A percentile compares a stretch with the other conserved stretches of the same genome.
phyloP scores from a whole-genome alignment of 2,888 invertebrate species.

The Bellardia pandia region DNA sequence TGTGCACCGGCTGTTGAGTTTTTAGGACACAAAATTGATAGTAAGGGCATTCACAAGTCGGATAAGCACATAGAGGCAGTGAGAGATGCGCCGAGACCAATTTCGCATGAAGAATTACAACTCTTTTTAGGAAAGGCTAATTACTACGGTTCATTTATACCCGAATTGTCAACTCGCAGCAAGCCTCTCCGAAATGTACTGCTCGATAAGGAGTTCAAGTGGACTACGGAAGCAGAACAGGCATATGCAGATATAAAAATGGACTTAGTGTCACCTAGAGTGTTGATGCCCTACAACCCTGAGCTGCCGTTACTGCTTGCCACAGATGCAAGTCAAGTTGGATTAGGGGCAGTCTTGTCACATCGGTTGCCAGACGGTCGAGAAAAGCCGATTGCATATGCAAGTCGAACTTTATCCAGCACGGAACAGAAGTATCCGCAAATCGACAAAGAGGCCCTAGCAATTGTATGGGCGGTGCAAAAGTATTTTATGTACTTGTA shows the following conservation, averaged over 20 bases:
- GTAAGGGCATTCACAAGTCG: constrained; percentile 29
- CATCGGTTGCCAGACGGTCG: constrained; percentile 28
- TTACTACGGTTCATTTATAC: constrained; percentile 42
- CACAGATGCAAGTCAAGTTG: constrained; percentile 32
- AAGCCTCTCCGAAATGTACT: constrained; percentile 30
- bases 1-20: constrained; percentile 42
- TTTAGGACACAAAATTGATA: constrained; percentile 46
- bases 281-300: constrained; percentile 28
- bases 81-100: constrained; percentile 11
- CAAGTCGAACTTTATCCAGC: background rate
- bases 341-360: constrained; percentile 33
- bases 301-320: constrained; percentile 30
- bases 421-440: constrained; percentile 27
- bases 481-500: constrained; percentile 23
- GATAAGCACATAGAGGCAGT: constrained; percentile 26
- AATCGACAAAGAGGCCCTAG: constrained; percentile 35
- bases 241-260: constrained; percentile 23
- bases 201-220: background rate
- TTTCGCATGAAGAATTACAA: constrained; percentile 24
- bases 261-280: background rate
- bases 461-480: constrained; percentile 30
- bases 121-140: constrained; percentile 51
- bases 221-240: constrained; percentile 24
- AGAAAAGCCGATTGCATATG: constrained; percentile 43
- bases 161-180: constrained; percentile 32